phyloP scores from a whole-genome alignment of 2,888 invertebrate genomes.

The Temnothorax unifasciatus region DNA sequence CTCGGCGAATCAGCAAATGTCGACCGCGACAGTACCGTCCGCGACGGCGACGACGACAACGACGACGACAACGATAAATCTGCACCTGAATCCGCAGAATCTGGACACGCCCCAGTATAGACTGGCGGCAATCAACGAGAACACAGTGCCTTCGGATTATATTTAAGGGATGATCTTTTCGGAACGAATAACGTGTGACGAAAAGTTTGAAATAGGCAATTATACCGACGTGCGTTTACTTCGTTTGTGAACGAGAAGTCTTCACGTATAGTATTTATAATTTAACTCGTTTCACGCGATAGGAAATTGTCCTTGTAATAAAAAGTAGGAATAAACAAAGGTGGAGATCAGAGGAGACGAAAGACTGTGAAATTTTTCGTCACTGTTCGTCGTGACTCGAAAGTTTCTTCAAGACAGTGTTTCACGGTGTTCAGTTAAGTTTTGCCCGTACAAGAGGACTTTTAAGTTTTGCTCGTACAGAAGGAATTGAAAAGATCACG shows the following conservation, averaged over 20 bases:
- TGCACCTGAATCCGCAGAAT: slow-evolving; percentile 75
- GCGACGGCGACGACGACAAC: slow-evolving; percentile 53
- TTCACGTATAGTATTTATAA: slow-evolving; percentile 17
- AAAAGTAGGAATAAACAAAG: slow-evolving; percentile 10
- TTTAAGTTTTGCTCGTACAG: slow-evolving; percentile 30
- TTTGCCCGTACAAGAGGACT: slow-evolving; percentile 22
- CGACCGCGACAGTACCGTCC: slow-evolving; percentile 59
- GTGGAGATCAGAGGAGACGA: neutral
- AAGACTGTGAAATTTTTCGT: slow-evolving; percentile 49
- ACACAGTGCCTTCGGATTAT: slow-evolving; percentile 84
- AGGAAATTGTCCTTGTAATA: slow-evolving; percentile 20
- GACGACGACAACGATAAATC: slow-evolving; percentile 69
- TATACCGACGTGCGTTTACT: neutral
- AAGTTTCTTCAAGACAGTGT: slow-evolving; percentile 40
- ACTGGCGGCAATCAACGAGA: slow-evolving; percentile 85
- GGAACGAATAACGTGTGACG: neutral
- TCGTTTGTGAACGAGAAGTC: neutral
- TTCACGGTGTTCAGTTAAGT: slow-evolving; percentile 48
- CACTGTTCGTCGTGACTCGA: slow-evolving; percentile 50
- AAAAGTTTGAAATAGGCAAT: slow-evolving; percentile 6
- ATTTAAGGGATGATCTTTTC: slow-evolving; percentile 75
- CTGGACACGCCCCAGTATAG: slow-evolving; percentile 81
- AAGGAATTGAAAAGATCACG: slow-evolving; percentile 31
- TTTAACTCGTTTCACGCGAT: slow-evolving; percentile 17
- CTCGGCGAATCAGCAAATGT: slow-evolving; percentile 82